Percentiles rank a stretch among this genome's conserved stretches.
Conservation (phyloP, 2,113 vertebrate genomes). For the Pseudois nayaur region DNA sequence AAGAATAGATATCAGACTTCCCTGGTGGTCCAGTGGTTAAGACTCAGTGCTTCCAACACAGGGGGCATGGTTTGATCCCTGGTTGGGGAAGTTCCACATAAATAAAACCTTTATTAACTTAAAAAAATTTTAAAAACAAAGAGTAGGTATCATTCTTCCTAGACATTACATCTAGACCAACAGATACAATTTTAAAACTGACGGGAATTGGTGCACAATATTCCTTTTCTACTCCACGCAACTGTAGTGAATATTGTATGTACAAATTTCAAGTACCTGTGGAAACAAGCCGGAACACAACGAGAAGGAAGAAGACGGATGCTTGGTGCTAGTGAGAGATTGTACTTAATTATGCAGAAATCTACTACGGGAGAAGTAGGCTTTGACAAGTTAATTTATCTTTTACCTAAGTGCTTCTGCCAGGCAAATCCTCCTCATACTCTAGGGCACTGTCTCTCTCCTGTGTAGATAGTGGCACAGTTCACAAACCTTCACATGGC, state of each 20-base stretch:
- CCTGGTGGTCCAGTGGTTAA: not conserved
- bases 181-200: not conserved
- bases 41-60: not conserved
- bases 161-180: not conserved
- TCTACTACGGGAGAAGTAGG: not conserved
- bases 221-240: not conserved
- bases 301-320: not conserved
- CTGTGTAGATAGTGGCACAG: not conserved
- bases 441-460: not conserved
- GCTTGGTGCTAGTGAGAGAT: not conserved
- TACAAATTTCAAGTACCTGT: not conserved
- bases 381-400: slow-evolving; percentile 11
- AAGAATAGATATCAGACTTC: not conserved
- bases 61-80: not conserved
- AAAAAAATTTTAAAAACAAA: not conserved
- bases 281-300: not conserved
- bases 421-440: not conserved
- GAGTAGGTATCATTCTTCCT: not conserved
- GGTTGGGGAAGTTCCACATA: not conserved
- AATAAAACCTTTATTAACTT: not conserved
- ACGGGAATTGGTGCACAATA: not conserved
- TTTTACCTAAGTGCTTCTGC: slow-evolving; percentile 17
- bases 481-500: not conserved
- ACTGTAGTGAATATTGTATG: not conserved
- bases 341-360: not conserved